Base-by-base conservation (phyloP, 2,797 vertebrate genomes). In the Typhlichthys subterraneus region DNA sequence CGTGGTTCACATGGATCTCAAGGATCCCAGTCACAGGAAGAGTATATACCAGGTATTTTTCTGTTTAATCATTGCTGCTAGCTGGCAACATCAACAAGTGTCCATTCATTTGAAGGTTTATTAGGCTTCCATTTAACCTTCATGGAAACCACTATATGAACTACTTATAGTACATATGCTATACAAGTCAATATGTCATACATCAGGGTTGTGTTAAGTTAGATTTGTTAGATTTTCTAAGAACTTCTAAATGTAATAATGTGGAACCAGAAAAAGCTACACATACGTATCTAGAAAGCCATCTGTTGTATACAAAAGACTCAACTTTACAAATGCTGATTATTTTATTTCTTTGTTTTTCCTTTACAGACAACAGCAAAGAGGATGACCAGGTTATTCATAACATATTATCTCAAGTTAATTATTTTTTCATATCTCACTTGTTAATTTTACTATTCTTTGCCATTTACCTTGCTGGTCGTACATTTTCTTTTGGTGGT, bases 361-460 rank as follows among this genome's bases (percentile, higher is more conserved):
- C 75, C 72, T 86, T 91, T 89, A 57, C 96, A 98, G 96, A 97
- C 82, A 92, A 72, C 91, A 91, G 91, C 85, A 93, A 84, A 93
- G 94, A 93, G 92, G 92, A 94, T 82, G 77, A 92, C 84, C 96
- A 99, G 96, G 96, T 98, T 93, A 92, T 84, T 87, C 63, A 45
- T 70, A 45, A 76, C 82, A 76, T 7, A 48, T 48, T n/a, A 48
- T 10, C 47, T 48, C 47, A n/a, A 48, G 47, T 48, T 48, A 48
- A 19, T 52, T 52, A 4, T 52, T 47, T 12, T 11, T 59, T 48
- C 29, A 29, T 13, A 59, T 47, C 8, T 19, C 47, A 45, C 13
- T 45, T 54, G 12, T 54, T 4, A 0, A 8, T 9, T 42, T 42
- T 42, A 42, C 38, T 10, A 42, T 42, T 6, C 7, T 42, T 42